phyloP scores from a whole-genome alignment of 2,888 invertebrate genomes.

The Caenorhabditis zanzibari region DNA sequence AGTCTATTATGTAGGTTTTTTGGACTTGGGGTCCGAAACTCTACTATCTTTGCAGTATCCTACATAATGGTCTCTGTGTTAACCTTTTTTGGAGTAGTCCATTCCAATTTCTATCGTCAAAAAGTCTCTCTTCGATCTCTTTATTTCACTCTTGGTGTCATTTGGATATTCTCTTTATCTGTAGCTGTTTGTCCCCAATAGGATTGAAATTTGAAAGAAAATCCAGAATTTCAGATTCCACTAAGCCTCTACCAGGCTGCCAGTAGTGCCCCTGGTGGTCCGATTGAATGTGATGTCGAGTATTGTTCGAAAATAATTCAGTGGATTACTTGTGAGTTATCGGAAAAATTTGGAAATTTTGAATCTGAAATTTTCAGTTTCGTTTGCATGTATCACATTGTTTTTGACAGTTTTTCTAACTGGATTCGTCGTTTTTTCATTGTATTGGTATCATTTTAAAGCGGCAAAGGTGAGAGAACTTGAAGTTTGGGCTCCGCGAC shows the following conservation, averaged over 20 bases:
- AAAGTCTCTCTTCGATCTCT: slow-evolving; percentile 11
- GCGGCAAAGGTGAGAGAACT: slow-evolving; percentile 9
- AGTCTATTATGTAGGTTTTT: slow-evolving; percentile 31
- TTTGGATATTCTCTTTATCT: neutral
- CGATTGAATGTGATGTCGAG: slow-evolving; percentile 14
- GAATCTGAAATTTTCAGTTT: slow-evolving; percentile 12
- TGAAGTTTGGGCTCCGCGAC: no score
- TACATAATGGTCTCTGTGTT: slow-evolving; percentile 37
- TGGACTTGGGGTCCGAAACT: neutral
- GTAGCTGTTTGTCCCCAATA: neutral
- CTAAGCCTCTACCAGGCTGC: no score
- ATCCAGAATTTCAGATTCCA: neutral
- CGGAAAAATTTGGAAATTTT: neutral
- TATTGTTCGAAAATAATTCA: slow-evolving; percentile 23
- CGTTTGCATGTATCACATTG: slow-evolving; percentile 14
- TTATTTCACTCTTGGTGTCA: neutral
- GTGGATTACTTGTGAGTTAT: slow-evolving; percentile 45
- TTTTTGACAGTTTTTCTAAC: neutral
- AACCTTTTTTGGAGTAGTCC: slow-evolving; percentile 45
- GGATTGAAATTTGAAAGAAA: neutral
- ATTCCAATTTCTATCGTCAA: slow-evolving; percentile 20
- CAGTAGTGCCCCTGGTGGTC: slow-evolving; percentile 20
- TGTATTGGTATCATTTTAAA: slow-evolving; percentile 36
- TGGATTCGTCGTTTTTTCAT: slow-evolving; percentile 30
- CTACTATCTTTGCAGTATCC: slow-evolving; percentile 23